Evolutionary conservation across 37 sponge, comb jelly and placozoan species (phyloP).

Genomic region (Tethya wilhelma): DNA sequence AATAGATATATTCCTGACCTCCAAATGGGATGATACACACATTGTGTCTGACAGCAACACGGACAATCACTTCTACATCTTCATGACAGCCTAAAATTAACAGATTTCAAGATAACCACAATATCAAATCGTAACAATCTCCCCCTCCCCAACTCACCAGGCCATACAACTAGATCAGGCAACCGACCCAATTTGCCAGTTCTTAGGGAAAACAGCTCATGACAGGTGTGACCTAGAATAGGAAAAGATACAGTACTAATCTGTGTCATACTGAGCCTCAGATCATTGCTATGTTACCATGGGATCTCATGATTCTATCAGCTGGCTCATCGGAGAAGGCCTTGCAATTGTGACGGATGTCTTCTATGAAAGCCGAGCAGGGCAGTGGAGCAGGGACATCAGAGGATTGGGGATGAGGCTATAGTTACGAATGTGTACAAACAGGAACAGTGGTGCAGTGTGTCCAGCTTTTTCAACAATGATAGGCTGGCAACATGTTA

Average conservation of each 20-base stretch:
- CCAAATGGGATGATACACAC: conserved; percentile 90
- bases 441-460: background rate
- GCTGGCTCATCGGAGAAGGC: conserved; percentile 61
- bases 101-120: background rate
- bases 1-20: conserved; percentile 32
- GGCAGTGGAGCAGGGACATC: conserved; percentile 65
- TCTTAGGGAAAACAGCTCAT: conserved; percentile 86
- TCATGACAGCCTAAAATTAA: conserved; percentile 53
- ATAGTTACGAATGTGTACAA: background rate
- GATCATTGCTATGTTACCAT: conserved; percentile 49
- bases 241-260: conserved; percentile 2
- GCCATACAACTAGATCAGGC: conserved; percentile 90
- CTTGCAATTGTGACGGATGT: conserved; percentile 57
- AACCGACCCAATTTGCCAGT: conserved; percentile 78
- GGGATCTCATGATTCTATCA: conserved; percentile 83
- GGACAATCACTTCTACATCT: conserved; percentile 79
- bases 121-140: background rate
- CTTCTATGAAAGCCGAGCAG: conserved; percentile 66
- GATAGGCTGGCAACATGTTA: background rate
- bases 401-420: conserved; percentile 69
- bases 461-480: background rate
- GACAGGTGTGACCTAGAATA: conserved; percentile 85
- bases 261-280: background rate
- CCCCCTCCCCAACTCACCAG: conserved; percentile 26
- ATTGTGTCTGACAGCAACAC: conserved; percentile 71